Evolutionary conservation across 1,140 invertebrate species (phyloP), one percentile per base, ranked within the genome.

Genomic region (Drosophila bipectinata): DNA sequence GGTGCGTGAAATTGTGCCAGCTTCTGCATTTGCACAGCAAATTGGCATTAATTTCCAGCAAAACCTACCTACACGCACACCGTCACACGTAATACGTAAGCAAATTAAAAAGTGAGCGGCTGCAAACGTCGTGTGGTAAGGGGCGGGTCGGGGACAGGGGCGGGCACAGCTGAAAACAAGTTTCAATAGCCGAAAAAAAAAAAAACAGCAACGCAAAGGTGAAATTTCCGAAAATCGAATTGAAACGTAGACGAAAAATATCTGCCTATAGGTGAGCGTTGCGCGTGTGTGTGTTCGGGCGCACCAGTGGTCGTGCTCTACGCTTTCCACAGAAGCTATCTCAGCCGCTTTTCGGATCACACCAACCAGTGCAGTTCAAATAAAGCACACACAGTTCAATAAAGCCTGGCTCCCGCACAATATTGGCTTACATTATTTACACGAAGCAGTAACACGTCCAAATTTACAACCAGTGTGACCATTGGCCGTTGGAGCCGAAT

Each of bases 171-270:
- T 87, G 77, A 84, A 84, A 84, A 84, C 81, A 84, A 84, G 81
- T 84, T 84, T 84, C 77, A 84, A 84, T 84, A 84, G 82, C 81
- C 81, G 14, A 44, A 44, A 44, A 44, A 37, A 37, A 37, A 82
- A 84, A 84, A 74, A 84, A 87, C 77, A 84, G 77, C 81, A 84
- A 85, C 79, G 81, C 82, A 77, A 84, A 84, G 81, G 81, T 84
- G 81, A 84, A 84, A 84, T 84, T 84, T 84, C 81, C 81, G 81
- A 84, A 84, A 84, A 84, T 84, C 81, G 79, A 84, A 87, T 87
- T 84, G 81, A 84, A 84, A 84, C 81, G 81, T 84, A 84, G 81
- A 84, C 81, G 81, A 84, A 84, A 84, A 87, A 63, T 74, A 85
- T 66, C 72, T 51, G 71, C 77, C 57, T 73, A 79, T 79, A 77